Base-by-base conservation (phyloP, 2,113 vertebrate species). In the Myrmecobius fasciatus region DNA sequence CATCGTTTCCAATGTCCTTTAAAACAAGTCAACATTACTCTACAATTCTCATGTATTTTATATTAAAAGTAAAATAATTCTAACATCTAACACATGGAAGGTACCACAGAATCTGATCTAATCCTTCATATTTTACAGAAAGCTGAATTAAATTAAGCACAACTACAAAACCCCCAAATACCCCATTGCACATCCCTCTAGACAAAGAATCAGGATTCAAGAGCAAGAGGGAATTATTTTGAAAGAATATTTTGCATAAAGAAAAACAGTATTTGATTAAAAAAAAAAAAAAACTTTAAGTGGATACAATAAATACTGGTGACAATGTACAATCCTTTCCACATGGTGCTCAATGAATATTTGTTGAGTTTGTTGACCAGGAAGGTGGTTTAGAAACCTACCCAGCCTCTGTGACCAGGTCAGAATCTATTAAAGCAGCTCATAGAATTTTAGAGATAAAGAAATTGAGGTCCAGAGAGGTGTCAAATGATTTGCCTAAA, bases 1-100 rank as follows among this genome's bases (percentile, higher is more conserved):
- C 54, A 53, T 36, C 52, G 53, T 94, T 94, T 94, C 49, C 11
- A 94, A 53, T 9, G 89, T 91, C 53, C 92, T 51, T 92, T 67
- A 91, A 56, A 51, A 60, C 20, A 22, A 96, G 53, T 47, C 94
- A 91, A 89, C 5, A 75, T 47, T 54, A 92, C 1, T 52, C 54
- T 53, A 92, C 24, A 25, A 20, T 52, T 75, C 47, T 95, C 46
- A 56, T 49, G 43, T 89, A 95, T 83, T 43, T 83, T 83, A 22
- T 83, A 43, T 83, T 43, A 22, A 83, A 83, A 83, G 36, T 36
- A n/a, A 75, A 17, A 83, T 36, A 83, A 83, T n/a, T 43, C 20
- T 83, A 83, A 43, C n/a, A 43, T 24, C n/a, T 83, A n/a, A 83
- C 10, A 83, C 24, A 83, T 43, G 67, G 67, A 83, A 83, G 36